Conservation (phyloP, 92 coral and sea anemone species). For the Porites lobata region DNA sequence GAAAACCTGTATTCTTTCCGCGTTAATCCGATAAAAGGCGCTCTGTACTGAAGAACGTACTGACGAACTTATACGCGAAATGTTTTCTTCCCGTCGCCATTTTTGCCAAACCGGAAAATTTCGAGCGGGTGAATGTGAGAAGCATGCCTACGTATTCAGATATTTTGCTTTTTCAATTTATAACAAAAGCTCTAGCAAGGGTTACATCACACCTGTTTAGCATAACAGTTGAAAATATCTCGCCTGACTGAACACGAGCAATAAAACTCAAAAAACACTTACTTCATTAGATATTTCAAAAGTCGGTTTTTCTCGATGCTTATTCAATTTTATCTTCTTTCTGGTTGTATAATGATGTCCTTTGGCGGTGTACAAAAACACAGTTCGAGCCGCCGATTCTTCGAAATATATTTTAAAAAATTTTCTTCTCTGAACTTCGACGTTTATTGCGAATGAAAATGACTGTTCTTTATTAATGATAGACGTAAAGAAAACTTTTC, state of each 20-base stretch:
- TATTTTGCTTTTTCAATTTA: conserved; percentile 18
- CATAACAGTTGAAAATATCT: conserved; percentile 44
- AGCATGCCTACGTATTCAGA: conserved; percentile 32
- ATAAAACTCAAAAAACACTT: neutral
- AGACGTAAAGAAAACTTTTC: conserved; percentile 10
- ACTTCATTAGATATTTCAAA: conserved; percentile 11
- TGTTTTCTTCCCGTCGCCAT: neutral
- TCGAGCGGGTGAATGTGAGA: conserved; percentile 21
- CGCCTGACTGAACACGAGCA: conserved; percentile 30
- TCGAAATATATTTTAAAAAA: too few species aligned
- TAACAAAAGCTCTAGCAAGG: conserved; percentile 4
- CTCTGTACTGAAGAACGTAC: neutral
- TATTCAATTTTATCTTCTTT: neutral
- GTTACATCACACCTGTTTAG: conserved; percentile 50
- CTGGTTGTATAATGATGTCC: neutral
- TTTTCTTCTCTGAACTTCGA: neutral
- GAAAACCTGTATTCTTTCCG: conserved; percentile 9
- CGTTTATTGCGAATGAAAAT: neutral
- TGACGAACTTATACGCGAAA: neutral
- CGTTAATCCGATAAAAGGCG: conserved; percentile 25
- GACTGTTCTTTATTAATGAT: conserved; percentile 3
- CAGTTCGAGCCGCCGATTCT: neutral
- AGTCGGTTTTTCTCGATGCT: neutral
- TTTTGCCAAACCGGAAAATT: conserved; percentile 43
- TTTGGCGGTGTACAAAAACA: neutral